Conservation (phyloP, 2,888 invertebrate genomes). For the Adelognathus sp. region DNA sequence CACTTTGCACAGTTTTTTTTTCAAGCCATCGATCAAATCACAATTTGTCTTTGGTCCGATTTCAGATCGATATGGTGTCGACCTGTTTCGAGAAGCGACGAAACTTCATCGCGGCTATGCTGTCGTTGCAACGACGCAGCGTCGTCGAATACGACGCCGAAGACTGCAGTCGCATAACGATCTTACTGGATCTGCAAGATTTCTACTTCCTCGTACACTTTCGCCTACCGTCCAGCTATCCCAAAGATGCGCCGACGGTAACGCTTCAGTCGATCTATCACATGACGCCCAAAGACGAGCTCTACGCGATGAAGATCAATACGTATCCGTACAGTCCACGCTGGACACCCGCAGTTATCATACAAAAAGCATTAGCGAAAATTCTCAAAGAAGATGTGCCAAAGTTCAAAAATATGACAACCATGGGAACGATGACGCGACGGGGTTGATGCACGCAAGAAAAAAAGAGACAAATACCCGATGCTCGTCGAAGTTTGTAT, state of each 20-base stretch:
- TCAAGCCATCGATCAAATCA: no score
- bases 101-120: conserved; percentile 68
- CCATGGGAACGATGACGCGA: no score
- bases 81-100: conserved; percentile 58
- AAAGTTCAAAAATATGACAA: conserved; percentile 62
- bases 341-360: conserved; percentile 72
- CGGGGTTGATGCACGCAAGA: no score
- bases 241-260: conserved; percentile 83
- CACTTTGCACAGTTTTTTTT: no score
- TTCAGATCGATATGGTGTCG: conserved; percentile 66
- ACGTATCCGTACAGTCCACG: conserved; percentile 75
- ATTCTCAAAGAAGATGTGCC: conserved; percentile 70
- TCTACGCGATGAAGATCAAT: conserved; percentile 63
- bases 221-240: conserved; percentile 80
- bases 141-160: conserved; percentile 81
- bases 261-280: conserved; percentile 84
- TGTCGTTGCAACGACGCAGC: conserved; percentile 75
- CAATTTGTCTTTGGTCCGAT: conserved; percentile 36
- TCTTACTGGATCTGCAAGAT: conserved; percentile 80
- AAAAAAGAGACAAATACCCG: no score
- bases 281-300: conserved; percentile 63
- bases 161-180: conserved; percentile 75
- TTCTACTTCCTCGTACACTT: conserved; percentile 80
- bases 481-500: conserved; percentile 41
- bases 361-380: conserved; percentile 70